phyloP scores from a whole-genome alignment of 2,797 vertebrate genomes.

The Pachyuromys duprasi region DNA sequence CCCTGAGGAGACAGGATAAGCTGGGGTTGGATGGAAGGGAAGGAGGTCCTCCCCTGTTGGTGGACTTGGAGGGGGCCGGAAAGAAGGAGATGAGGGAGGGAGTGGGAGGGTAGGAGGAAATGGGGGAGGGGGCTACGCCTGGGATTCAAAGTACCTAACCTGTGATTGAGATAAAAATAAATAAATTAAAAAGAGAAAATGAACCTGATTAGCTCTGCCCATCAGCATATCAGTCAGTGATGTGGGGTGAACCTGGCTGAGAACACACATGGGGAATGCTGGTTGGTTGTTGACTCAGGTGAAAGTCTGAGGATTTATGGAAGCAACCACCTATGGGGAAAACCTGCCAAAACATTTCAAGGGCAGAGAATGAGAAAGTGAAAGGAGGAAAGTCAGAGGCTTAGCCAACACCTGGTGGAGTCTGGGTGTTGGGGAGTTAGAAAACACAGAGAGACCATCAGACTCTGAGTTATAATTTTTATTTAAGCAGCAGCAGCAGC shows the following conservation, averaged over 20 bases:
- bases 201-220: not conserved
- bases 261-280: not conserved
- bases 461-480: not conserved
- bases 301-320: not conserved
- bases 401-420: not conserved
- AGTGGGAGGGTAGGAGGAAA: too few relatives aligned
- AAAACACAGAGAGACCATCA: not conserved
- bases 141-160: too few relatives aligned
- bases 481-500: not conserved
- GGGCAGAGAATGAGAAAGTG: not conserved
- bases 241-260: not conserved
- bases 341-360: not conserved
- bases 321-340: not conserved
- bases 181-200: too few relatives aligned
- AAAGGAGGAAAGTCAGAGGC: not conserved
- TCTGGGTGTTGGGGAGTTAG: not conserved
- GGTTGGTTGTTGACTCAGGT: not conserved
- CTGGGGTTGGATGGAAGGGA: too few relatives aligned
- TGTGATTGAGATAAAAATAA: too few relatives aligned
- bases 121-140: too few relatives aligned
- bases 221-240: not conserved
- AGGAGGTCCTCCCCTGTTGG: too few relatives aligned
- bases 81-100: too few relatives aligned
- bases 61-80: too few relatives aligned
- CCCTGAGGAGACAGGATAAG: too few relatives aligned